Percentiles rank a stretch among this genome's conserved stretches.
phyloP scores from a whole-genome alignment of 1,140 invertebrate genomes.

The Anastrepha obliqua region DNA sequence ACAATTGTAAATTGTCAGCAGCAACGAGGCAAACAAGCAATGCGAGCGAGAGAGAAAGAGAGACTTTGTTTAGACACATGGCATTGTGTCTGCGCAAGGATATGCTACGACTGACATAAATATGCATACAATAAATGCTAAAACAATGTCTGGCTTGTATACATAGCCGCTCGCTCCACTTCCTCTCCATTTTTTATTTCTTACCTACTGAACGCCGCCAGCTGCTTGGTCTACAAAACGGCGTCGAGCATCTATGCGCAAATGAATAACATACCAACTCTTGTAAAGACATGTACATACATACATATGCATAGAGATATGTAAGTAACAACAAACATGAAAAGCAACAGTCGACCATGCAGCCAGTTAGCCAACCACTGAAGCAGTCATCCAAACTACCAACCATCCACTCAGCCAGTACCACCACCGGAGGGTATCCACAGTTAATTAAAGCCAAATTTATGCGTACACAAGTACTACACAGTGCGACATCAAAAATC shows the following conservation, averaged over 20 bases:
- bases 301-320: background rate
- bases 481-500: too few relatives aligned
- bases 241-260: background rate
- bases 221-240: background rate
- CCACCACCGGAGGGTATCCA: background rate
- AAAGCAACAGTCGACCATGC: background rate
- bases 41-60: too few relatives aligned
- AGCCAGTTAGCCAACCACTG: background rate
- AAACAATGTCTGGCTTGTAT: background rate
- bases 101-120: background rate
- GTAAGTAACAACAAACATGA: background rate
- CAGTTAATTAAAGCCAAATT: slow-evolving; percentile 23
- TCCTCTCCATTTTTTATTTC: too few relatives aligned
- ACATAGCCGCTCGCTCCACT: background rate
- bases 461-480: background rate
- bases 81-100: background rate
- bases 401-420: background rate
- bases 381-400: too few relatives aligned
- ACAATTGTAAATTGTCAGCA: background rate
- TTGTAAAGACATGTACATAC: background rate
- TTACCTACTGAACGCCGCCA: background rate
- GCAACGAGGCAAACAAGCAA: background rate
- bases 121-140: slow-evolving; percentile 10
- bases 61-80: background rate
- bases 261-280: background rate